Conservation (phyloP, 2,113 vertebrate genomes). For the Plecturocebus donacophilus region DNA sequence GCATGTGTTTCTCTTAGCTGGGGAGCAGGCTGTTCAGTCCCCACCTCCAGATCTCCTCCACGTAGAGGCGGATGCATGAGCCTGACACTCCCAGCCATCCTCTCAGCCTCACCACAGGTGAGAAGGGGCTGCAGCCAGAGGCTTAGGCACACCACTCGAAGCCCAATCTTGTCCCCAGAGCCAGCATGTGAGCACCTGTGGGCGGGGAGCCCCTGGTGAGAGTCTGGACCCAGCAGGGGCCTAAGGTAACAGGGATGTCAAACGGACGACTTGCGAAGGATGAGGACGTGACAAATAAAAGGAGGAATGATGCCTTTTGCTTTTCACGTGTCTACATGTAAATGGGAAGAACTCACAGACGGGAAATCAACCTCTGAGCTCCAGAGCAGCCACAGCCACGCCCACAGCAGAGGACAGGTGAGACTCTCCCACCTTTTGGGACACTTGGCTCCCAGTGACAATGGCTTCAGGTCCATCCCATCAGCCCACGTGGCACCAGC, state of each 20-base stretch:
- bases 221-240: not conserved
- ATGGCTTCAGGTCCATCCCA: not conserved
- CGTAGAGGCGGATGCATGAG: fast-evolving
- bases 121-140: not conserved
- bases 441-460: fast-evolving
- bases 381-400: fast-evolving
- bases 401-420: not conserved
- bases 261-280: fast-evolving
- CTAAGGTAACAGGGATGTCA: fast-evolving
- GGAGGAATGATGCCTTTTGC: too few relatives aligned
- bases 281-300: not conserved
- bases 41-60: fast-evolving
- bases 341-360: not conserved
- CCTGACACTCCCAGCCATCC: fast-evolving
- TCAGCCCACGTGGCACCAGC: not conserved
- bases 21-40: not conserved
- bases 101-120: not conserved
- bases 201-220: fast-evolving
- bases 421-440: too few relatives aligned
- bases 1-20: too few relatives aligned
- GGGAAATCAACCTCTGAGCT: not conserved
- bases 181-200: fast-evolving
- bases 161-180: fast-evolving
- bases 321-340: fast-evolving
- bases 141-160: not conserved